Evolutionary conservation across 2,113 vertebrate species (phyloP).

Genomic region (Podarcis muralis): DNA sequence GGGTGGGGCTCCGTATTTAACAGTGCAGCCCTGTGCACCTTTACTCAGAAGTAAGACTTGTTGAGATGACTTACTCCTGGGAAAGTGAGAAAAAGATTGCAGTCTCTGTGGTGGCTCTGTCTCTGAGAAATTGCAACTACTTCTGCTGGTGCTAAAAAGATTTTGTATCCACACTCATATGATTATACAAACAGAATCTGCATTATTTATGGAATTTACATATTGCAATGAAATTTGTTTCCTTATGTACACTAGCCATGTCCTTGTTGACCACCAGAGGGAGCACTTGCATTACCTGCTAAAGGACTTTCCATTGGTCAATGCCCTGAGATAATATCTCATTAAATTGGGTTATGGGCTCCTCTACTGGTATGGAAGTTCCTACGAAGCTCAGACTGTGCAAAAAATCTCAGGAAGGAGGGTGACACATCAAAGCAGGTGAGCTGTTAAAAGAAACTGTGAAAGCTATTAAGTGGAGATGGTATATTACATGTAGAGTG

Average conservation of each 20-base stretch:
- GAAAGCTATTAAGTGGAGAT: not conserved
- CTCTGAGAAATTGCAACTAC: not conserved
- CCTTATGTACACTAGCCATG: not conserved
- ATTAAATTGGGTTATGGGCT: not conserved
- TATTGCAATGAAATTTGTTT: not conserved
- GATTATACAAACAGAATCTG: not conserved
- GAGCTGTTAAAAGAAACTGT: not conserved
- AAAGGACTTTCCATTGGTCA: not conserved
- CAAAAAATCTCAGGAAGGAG: not conserved
- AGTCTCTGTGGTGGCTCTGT: not conserved
- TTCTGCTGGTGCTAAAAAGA: not conserved
- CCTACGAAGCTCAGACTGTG: fast-evolving
- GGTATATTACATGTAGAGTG: not conserved
- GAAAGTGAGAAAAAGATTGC: no score
- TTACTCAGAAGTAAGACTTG: no score
- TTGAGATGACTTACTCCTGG: no score
- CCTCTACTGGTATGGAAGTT: not conserved
- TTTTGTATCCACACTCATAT: no score
- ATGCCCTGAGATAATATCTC: not conserved
- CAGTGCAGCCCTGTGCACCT: no score
- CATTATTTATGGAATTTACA: not conserved
- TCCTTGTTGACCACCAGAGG: not conserved
- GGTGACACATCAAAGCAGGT: not conserved
- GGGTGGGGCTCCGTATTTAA: not conserved
- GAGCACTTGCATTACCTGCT: not conserved